Percentiles rank a stretch among this genome's conserved stretches.
phyloP scores from a whole-genome alignment of 2,888 invertebrate genomes.

The Brachypalpus laphriformis region DNA sequence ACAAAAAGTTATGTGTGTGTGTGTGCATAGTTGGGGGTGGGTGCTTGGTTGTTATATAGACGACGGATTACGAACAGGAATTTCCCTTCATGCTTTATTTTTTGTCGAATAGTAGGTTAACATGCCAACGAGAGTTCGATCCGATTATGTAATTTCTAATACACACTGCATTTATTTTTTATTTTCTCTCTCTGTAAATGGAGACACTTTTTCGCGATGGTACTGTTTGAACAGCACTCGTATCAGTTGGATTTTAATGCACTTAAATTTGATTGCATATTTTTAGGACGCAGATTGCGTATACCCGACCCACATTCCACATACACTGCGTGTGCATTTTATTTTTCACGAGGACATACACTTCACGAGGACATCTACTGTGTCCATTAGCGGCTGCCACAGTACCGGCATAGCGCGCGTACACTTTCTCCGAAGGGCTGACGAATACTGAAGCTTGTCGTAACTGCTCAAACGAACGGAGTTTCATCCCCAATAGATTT shows the following conservation, averaged over 20 bases:
- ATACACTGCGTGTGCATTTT: conserved; percentile 10
- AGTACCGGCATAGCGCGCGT: conserved; percentile 24
- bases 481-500: conserved; percentile 30
- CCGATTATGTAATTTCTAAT: conserved; percentile 56
- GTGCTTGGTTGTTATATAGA: conserved; percentile 28
- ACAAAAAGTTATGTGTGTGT: conserved; percentile 8
- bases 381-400: neutral
- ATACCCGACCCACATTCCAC: neutral
- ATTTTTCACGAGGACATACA: conserved; percentile 1
- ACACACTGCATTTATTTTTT: conserved; percentile 6
- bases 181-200: neutral
- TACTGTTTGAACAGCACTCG: neutral
- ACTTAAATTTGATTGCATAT: conserved; percentile 30
- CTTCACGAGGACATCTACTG: conserved; percentile 1
- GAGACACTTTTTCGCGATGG: conserved; percentile 6
- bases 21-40: neutral
- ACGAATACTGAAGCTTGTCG: conserved; percentile 47
- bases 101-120: conserved; percentile 59
- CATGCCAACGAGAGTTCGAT: conserved; percentile 60
- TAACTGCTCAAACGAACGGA: conserved; percentile 8
- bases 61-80: conserved; percentile 19
- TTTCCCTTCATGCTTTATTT: conserved; percentile 21
- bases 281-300: conserved; percentile 10
- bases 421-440: conserved; percentile 26
- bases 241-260: neutral